phyloP scores from a whole-genome alignment of 1,140 invertebrate genomes.

The Ips nitidus region DNA sequence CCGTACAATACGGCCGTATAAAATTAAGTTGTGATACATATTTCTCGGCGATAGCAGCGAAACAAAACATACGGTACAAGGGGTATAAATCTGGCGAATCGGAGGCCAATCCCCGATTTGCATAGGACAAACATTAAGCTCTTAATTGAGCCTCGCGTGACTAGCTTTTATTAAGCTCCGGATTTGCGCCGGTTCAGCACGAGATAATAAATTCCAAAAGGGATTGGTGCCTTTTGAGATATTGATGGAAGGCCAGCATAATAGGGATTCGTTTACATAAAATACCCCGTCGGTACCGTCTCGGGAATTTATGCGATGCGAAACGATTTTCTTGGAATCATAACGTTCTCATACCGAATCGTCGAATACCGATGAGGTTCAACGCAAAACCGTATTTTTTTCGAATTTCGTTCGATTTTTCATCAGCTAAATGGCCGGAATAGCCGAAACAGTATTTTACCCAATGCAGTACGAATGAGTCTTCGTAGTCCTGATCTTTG shows the following conservation, averaged over 20 bases:
- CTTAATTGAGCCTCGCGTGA: conserved; percentile 44
- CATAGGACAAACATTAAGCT: conserved; percentile 45
- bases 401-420: no score
- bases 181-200: conserved; percentile 23
- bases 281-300: conserved; percentile 5
- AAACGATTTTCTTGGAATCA: no score
- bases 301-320: not conserved
- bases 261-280: conserved; percentile 16
- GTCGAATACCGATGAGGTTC: no score
- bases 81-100: conserved; percentile 39
- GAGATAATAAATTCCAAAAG: conserved; percentile 21
- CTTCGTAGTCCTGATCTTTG: conserved; percentile 24
- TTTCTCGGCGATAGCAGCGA: conserved; percentile 33
- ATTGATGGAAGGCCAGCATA: not conserved
- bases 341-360: no score
- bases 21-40: conserved; percentile 42
- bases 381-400: no score
- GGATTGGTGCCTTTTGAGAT: conserved; percentile 21
- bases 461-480: conserved; percentile 2
- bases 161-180: conserved; percentile 41
- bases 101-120: conserved; percentile 39
- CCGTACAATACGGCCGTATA: conserved; percentile 30
- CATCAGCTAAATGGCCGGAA: no score
- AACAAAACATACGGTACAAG: conserved; percentile 38
- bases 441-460: no score